Conservation (phyloP, 2,797 vertebrate genomes). For the Darevskia nairensis region DNA sequence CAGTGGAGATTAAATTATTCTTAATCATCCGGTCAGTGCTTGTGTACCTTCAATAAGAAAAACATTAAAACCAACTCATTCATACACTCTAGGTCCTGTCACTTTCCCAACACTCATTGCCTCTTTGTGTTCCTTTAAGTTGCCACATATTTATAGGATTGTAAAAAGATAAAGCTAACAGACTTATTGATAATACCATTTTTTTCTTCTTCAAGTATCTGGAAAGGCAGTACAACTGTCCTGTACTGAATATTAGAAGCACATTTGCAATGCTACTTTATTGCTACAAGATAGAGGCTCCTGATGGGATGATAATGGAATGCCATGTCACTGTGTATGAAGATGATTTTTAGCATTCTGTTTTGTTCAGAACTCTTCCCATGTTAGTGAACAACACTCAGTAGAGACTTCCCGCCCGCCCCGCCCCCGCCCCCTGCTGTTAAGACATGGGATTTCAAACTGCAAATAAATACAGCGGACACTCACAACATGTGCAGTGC, state of each 20-base stretch:
- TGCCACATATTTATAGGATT: constrained; percentile 70
- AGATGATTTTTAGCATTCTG: constrained; percentile 73
- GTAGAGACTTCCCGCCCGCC: constrained; percentile 47
- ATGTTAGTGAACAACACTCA: constrained; percentile 69
- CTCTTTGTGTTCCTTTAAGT: constrained; percentile 67
- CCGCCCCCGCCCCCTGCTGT: constrained; percentile 58
- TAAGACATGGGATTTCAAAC: constrained; percentile 72
- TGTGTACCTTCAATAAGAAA: constrained; percentile 76
- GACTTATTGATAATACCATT: constrained; percentile 70
- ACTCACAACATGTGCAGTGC: constrained; percentile 78
- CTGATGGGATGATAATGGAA: constrained; percentile 76
- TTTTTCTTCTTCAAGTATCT: constrained; percentile 78
- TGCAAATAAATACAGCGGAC: constrained; percentile 80
- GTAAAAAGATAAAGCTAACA: constrained; percentile 77
- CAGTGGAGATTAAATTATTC: constrained; percentile 81
- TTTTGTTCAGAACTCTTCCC: constrained; percentile 64
- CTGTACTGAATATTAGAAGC: constrained; percentile 73
- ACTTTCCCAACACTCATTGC: constrained; percentile 79
- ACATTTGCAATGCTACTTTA: constrained; percentile 70
- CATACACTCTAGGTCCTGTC: constrained; percentile 78
- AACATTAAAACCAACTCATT: constrained; percentile 71
- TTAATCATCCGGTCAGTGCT: constrained; percentile 78
- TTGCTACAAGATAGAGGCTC: constrained; percentile 78
- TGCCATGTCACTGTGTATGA: constrained; percentile 78
- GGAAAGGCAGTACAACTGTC: constrained; percentile 67